Conservation (phyloP, 1,140 invertebrate species). For the Leguminivora glycinivorella region DNA sequence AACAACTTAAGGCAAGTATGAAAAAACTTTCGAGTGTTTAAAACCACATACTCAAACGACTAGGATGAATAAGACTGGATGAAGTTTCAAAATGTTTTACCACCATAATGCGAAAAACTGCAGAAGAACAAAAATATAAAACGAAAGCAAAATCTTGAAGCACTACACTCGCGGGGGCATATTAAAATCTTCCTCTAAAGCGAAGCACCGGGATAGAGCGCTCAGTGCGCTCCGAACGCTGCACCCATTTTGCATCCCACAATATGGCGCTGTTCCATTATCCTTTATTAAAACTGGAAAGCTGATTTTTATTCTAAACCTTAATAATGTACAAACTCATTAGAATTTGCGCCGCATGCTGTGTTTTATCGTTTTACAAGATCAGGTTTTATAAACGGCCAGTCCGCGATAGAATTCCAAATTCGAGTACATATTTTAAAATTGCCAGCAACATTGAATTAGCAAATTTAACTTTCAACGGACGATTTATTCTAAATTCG, state of each 20-base stretch:
- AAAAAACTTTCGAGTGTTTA: too few species aligned
- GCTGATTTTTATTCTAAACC: slow-evolving; percentile 46
- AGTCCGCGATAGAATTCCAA: slow-evolving; percentile 6
- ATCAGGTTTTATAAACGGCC: slow-evolving; percentile 35
- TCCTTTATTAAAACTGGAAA: slow-evolving; percentile 40
- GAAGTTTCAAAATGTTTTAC: background rate
- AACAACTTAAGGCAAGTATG: too few species aligned
- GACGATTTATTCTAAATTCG: slow-evolving; percentile 26
- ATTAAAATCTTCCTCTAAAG: slow-evolving; percentile 51
- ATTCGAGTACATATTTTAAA: too few species aligned
- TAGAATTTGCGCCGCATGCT: slow-evolving; percentile 47
- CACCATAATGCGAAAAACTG: background rate
- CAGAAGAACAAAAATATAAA: background rate
- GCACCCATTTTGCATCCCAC: slow-evolving; percentile 52
- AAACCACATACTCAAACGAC: too few species aligned
- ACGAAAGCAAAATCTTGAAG: slow-evolving; percentile 34
- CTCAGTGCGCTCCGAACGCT: slow-evolving; percentile 43
- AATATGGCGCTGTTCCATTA: slow-evolving; percentile 40
- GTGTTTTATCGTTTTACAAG: slow-evolving; percentile 42
- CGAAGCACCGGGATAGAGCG: slow-evolving; percentile 31
- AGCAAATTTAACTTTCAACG: slow-evolving; percentile 3
- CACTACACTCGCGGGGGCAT: slow-evolving; percentile 42
- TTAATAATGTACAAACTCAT: slow-evolving; percentile 41
- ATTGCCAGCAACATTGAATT: background rate
- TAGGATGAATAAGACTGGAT: too few species aligned